Evolutionary conservation across 2,797 vertebrate genomes (phyloP).

Genomic region (Phylloscopus collybita): DNA sequence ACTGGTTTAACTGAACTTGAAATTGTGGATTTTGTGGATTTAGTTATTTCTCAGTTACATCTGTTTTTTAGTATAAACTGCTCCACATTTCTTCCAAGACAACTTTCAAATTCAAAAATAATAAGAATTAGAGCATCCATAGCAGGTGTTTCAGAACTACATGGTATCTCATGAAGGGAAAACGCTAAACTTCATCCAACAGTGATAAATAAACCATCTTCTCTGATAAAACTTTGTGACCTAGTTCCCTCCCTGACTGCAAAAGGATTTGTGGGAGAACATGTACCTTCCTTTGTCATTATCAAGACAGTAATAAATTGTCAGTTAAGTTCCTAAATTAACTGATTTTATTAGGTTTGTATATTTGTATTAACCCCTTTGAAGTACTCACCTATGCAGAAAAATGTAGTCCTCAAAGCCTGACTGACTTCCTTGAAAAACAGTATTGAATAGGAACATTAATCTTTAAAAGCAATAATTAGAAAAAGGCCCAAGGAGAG

Average conservation of each 20-base stretch:
- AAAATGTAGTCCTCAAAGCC: neutral
- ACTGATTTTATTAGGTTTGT: conserved; percentile 25
- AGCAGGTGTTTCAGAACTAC: neutral
- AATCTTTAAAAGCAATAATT: neutral
- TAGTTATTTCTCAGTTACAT: neutral
- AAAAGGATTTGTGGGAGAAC: conserved; percentile 28
- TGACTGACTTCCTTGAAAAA: neutral
- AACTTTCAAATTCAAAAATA: neutral
- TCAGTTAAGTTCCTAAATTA: neutral
- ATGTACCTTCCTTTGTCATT: conserved; percentile 32
- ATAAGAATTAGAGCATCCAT: neutral
- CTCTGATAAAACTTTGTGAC: neutral
- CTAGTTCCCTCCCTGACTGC: neutral
- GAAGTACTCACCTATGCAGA: neutral
- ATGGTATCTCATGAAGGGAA: neutral
- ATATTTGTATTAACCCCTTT: neutral
- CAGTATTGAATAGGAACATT: neutral
- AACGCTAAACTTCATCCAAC: neutral
- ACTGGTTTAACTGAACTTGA: neutral
- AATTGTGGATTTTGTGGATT: neutral
- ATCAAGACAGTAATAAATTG: conserved; percentile 36
- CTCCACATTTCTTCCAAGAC: neutral
- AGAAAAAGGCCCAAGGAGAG: neutral
- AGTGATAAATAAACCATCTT: neutral
- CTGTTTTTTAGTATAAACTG: neutral